Conservation (phyloP, 2,113 vertebrate genomes). For the Mystacornis crossleyi region DNA sequence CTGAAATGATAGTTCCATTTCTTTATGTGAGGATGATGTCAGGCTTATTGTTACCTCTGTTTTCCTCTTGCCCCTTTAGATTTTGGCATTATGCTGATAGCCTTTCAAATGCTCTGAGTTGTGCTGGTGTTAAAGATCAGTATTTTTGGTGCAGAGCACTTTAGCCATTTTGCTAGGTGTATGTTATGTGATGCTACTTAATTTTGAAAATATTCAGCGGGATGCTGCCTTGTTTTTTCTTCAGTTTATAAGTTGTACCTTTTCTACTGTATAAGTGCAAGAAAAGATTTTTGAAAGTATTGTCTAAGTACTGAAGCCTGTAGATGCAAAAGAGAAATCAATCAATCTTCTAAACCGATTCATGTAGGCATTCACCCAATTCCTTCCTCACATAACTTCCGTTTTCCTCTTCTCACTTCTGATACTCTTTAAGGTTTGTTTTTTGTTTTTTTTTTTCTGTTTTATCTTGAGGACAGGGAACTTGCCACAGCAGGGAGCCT, state of each 20-base stretch:
- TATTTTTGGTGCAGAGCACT: background rate
- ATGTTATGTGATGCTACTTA: background rate
- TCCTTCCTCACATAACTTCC: background rate
- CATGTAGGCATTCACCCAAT: background rate
- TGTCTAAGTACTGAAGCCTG: background rate
- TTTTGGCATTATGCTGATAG: background rate
- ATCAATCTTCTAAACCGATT: background rate
- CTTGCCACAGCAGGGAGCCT: background rate
- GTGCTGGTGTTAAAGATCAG: background rate
- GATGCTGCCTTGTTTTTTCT: background rate
- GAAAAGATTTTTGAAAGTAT: background rate
- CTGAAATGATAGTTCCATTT: background rate
- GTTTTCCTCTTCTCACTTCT: background rate
- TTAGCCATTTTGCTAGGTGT: background rate
- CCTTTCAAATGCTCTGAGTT: background rate
- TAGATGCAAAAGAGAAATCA: background rate
- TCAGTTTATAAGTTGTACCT: background rate
- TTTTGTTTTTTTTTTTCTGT: accelerated
- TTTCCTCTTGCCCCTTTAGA: background rate
- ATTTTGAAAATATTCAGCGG: background rate
- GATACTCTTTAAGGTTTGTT: background rate
- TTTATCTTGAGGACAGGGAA: background rate
- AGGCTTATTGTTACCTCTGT: background rate
- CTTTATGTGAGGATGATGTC: background rate
- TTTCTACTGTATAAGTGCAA: background rate